These are phyloP conservation scores for Drosophila willistoni DNA, from an alignment of 1,140 invertebrate species.

Conservation along the genomic window DNA sequence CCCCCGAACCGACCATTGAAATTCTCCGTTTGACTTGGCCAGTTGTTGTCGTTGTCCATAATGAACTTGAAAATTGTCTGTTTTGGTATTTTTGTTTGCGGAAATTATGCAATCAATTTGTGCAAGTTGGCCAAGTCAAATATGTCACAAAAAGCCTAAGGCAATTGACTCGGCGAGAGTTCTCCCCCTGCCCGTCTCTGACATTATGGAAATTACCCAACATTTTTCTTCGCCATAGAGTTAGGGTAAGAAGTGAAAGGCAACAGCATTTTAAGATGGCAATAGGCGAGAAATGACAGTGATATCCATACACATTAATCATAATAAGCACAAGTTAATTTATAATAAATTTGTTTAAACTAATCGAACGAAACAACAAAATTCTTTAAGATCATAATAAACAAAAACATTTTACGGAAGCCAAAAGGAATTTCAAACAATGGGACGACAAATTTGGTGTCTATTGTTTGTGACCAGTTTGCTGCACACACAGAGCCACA, in stretches of 20 bases:
- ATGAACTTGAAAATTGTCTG: constrained; percentile 71
- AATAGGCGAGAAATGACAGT: constrained; percentile 5
- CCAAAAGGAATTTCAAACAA: constrained; percentile 17
- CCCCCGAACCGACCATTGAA: not conserved
- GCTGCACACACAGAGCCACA: constrained; percentile 67
- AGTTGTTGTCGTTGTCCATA: constrained; percentile 42
- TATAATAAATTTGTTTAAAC: not conserved
- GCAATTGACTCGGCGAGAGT: constrained; percentile 22
- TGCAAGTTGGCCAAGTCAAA: constrained; percentile 66
- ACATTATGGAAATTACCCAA: constrained; percentile 31
- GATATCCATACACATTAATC: constrained; percentile 13
- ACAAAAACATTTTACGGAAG: constrained; percentile 1
- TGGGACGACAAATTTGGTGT: constrained; percentile 65
- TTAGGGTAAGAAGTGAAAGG: too few relatives aligned
- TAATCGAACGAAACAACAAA: constrained; percentile 8
- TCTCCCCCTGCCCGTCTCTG: not conserved
- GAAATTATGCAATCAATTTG: constrained; percentile 80
- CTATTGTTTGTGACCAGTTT: constrained; percentile 63
- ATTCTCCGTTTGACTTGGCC: constrained; percentile 35
- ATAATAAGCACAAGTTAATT: constrained; percentile 2
- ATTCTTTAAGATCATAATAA: constrained; percentile 6
- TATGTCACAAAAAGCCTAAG: constrained; percentile 46
- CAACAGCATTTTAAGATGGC: not conserved
- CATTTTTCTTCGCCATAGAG: not conserved
- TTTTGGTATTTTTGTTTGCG: constrained; percentile 56